Evolutionary conservation across 2,888 invertebrate species (phyloP).

Genomic region (Caradrina clavipalpis): DNA sequence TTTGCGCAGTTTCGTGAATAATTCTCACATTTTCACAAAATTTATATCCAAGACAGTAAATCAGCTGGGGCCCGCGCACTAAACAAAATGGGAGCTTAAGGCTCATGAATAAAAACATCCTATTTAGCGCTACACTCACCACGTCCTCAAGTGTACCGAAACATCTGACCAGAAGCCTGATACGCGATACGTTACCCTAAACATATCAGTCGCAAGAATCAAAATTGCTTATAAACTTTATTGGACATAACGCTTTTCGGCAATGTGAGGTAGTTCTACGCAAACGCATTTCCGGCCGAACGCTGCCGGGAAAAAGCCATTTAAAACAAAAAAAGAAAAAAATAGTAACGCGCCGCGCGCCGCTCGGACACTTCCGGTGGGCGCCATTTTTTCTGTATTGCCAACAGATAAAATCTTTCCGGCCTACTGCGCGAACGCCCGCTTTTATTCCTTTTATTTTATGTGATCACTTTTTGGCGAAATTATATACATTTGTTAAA

Average conservation of each 20-base stretch:
- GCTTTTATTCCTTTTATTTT: constrained; percentile 86
- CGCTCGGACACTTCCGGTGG: constrained; percentile 91
- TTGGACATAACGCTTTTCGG: constrained; percentile 81
- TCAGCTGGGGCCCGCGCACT: constrained; percentile 87
- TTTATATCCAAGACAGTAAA: constrained; percentile 88
- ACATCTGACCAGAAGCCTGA: constrained; percentile 65
- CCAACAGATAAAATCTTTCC: constrained; percentile 91
- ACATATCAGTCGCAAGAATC: constrained; percentile 73
- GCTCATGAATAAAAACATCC: constrained; percentile 91
- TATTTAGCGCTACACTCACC: constrained; percentile 88
- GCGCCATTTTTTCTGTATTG: constrained; percentile 91
- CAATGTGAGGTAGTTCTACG: constrained; percentile 86
- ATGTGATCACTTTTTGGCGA: constrained; percentile 84
- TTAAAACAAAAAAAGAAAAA: constrained; percentile 90
- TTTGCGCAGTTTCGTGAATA: constrained; percentile 76
- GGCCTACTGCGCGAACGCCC: constrained; percentile 89
- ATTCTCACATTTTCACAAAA: constrained; percentile 82
- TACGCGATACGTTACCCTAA: constrained; percentile 77
- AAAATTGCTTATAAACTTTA: constrained; percentile 80
- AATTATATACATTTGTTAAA: constrained; percentile 74
- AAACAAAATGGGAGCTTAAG: constrained; percentile 88
- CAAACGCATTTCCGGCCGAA: constrained; percentile 91
- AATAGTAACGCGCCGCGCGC: constrained; percentile 90
- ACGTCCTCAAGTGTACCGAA: constrained; percentile 78
- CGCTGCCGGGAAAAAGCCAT: constrained; percentile 91